phyloP scores from a whole-genome alignment of 2,113 vertebrate genomes.

The Callopanchax toddi region DNA sequence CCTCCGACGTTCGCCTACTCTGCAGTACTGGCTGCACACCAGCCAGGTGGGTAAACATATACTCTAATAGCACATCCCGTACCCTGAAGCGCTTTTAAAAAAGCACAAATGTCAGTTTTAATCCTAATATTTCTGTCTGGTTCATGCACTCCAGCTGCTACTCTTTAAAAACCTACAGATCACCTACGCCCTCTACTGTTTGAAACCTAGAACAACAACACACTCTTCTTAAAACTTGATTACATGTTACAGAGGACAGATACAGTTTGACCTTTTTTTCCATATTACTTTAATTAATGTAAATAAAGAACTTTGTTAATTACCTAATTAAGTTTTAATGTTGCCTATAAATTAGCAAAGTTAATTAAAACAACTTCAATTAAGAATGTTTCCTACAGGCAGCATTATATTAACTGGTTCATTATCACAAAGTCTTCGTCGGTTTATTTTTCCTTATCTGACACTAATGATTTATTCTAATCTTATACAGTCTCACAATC shows the following conservation, averaged over 20 bases:
- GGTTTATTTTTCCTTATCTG: conserved; percentile 5
- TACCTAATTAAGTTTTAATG: conserved; percentile 18
- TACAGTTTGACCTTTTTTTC: conserved; percentile 14
- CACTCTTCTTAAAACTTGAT: conserved; percentile 4
- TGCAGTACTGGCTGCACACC: conserved; percentile 94
- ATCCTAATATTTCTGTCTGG: background rate
- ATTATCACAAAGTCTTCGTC: background rate
- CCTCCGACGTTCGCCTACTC: conserved; percentile 82
- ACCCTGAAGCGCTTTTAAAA: background rate
- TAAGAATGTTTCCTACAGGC: background rate
- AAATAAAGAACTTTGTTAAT: conserved; percentile 29
- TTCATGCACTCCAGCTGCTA: conserved; percentile 12
- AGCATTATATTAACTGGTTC: background rate
- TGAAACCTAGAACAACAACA: conserved; percentile 1
- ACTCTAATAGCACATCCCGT: background rate
- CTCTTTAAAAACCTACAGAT: conserved; percentile 13
- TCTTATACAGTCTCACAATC: background rate
- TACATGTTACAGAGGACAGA: background rate
- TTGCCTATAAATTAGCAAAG: conserved; percentile 6
- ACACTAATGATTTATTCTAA: background rate
- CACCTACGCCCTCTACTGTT: conserved; percentile 61
- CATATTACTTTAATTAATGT: conserved; percentile 34
- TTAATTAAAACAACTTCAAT: conserved; percentile 24
- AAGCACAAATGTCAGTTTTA: background rate
- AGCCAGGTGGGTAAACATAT: conserved; percentile 84